These are phyloP conservation scores for Venustoraphidia nigricollis DNA, from an alignment of 2,888 invertebrate genomes.

Conservation along the genomic window DNA sequence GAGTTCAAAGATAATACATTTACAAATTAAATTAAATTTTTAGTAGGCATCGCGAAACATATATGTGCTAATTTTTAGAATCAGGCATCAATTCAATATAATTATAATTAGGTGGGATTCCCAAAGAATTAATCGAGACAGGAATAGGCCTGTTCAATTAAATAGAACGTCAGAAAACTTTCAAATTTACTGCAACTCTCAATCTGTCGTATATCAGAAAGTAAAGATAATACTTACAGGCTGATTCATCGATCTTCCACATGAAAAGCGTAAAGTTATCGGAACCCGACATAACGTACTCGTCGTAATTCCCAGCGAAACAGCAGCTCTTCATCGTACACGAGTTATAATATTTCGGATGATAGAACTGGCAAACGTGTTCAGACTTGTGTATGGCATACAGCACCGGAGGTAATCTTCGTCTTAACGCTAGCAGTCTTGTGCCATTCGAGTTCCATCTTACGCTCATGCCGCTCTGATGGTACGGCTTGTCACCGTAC, in stretches of 20 bases:
- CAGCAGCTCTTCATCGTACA: constrained; percentile 96
- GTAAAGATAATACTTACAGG: constrained; percentile 21
- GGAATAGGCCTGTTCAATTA: too few species aligned
- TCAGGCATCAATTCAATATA: too few species aligned
- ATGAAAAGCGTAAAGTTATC: constrained; percentile 92
- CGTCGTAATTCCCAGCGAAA: constrained; percentile 80
- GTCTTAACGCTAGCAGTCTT: constrained; percentile 62
- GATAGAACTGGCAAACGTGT: constrained; percentile 75
- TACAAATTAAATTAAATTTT: not conserved
- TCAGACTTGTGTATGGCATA: constrained; percentile 52
- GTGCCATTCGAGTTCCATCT: constrained; percentile 72
- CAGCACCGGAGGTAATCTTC: constrained; percentile 75
- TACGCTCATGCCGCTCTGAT: constrained; percentile 72
- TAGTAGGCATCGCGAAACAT: too few species aligned
- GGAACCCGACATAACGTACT: constrained; percentile 83
- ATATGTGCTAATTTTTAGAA: too few species aligned
- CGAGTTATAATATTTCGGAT: constrained; percentile 84
- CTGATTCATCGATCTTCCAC: constrained; percentile 72
- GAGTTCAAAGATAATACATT: too few species aligned
- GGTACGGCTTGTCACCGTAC: not conserved
- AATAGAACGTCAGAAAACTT: too few species aligned
- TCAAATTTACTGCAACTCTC: too few species aligned
- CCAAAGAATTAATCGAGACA: too few species aligned
- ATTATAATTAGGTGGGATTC: too few species aligned
- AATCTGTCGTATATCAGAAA: too few species aligned